Evolutionary conservation across 2,797 vertebrate genomes (phyloP), one percentile per base, ranked within the genome.

Genomic region (Tenualosa ilisha): DNA sequence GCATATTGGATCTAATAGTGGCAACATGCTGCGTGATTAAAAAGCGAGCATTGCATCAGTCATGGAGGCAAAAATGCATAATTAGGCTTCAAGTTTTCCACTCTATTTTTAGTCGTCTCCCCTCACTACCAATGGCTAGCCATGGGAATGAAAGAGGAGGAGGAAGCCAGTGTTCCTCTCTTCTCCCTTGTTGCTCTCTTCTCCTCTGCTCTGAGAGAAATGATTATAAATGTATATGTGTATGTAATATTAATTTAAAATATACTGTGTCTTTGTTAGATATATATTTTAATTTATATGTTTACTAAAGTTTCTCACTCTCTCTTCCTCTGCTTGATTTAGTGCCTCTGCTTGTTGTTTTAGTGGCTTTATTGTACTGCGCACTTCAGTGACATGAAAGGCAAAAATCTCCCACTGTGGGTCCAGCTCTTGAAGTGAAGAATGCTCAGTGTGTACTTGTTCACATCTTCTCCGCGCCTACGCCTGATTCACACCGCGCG

Each of bases 1-100:
- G 65, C 65, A 40, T 72, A 37, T 72, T 37, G 65, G 65, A 13
- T 72, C 65, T 72, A 72, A 72, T 72, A 72, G 65, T 5, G 65
- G 65, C 31, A 72, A 40, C 65, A 68, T 72, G 65, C 65, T 72
- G 65, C 31, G 65, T 72, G 65, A 72, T 72, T 72, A 72, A 72
- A 72, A 72, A 40, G 65, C 26, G 26, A 37, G 65, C 17, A 17
- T 40, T 72, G 65, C 65, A 72, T 72, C 65, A 72, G 65, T 72
- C 65, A 72, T 17, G 65, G 65, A 37, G 31, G 65, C 26, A 72
- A 72, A 72, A 13, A 72, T 17, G 65, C 65, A 72, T 72, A 72
- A 72, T 72, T 72, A 72, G 65, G 65, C 65, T 72, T 72, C 40
- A 72, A 72, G 65, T 72, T 72, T 72, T 40, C 31, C 65, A 3